A percentile compares a stretch with the other conserved stretches of the same genome.
Conservation (phyloP, 2,113 vertebrate species). For the Chloroceryle aenea region DNA sequence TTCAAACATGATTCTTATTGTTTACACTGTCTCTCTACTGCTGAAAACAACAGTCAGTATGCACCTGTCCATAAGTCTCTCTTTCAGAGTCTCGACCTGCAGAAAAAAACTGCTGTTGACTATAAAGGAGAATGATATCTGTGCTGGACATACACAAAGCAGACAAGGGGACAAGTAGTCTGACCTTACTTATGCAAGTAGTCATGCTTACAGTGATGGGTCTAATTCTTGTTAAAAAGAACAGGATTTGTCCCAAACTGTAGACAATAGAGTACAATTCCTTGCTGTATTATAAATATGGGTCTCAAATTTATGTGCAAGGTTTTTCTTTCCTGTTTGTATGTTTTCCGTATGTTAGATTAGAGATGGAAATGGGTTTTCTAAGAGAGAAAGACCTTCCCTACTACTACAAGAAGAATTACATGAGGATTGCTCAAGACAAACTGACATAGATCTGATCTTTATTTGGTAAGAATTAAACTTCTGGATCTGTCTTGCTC, state of each 20-base stretch:
- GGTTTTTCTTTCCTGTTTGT: not conserved
- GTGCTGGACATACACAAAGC: not conserved
- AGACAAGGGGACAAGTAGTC: not conserved
- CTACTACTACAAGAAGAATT: not conserved
- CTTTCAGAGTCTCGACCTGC: not conserved
- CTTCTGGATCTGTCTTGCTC: not conserved
- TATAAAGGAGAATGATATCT: not conserved
- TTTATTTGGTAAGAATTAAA: not conserved
- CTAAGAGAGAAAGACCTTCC: not conserved
- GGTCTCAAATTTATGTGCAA: not conserved
- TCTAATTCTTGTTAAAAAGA: not conserved
- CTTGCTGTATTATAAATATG: not conserved
- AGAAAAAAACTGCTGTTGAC: not conserved
- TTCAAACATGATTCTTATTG: not conserved
- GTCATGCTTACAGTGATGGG: not conserved
- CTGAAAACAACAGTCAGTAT: not conserved
- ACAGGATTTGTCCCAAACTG: not conserved
- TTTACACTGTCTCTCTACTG: slow-evolving; percentile 3
- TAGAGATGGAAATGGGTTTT: not conserved
- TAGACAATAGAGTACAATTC: not conserved
- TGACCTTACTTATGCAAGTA: slow-evolving; percentile 21
- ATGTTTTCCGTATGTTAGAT: not conserved
- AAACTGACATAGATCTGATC: not conserved
- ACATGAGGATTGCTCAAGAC: not conserved
- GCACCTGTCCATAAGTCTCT: not conserved